Base-by-base conservation (phyloP, 2,888 invertebrate species). In the Tridacna gigas region DNA sequence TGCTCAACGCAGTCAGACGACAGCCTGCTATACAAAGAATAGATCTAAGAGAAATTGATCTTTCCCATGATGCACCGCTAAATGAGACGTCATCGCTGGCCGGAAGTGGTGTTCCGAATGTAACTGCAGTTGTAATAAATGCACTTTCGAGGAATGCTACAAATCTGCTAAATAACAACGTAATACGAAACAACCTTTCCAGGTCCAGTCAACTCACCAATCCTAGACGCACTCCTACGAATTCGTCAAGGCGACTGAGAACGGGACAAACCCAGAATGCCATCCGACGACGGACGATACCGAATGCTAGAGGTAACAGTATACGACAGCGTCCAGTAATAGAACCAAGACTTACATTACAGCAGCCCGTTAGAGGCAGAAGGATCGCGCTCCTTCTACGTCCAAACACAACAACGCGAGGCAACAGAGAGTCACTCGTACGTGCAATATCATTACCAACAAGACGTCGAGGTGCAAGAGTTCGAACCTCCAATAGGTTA, bases 1-100 rank as follows among this genome's bases (percentile, higher is more conserved):
- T 25, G 15, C 25, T 25, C 12, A 45, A 47, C 20, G 51, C 9
- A 18, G 51, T 51, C 22, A 71, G 51, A 18, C 45, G 71, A 25
- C 48, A 71, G 25, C 48, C 51, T 15, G 71, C 71, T 15, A 71
- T 71, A n/a, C 71, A 71, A 51, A 45, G 47, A 5, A 71, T 71
- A 51, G 71, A 71, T 51, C 22, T 71, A 26, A 71, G 71, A 15
- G 51, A 71, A 13, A 51, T 71, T 51, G 47, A 71, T 13, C 51
- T 71, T 18, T 37, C 67, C 45, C 28, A 67, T n/a, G 71, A 71
- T 22, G 15, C 71, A 12, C 22, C 22, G 51, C 71, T 20, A 26
- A 51, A 51, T 15, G n/a, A 22, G 0, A 47, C 22, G 4, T 22
- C 26, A 25, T 22, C 4, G 12, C n/a, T 22, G 18, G 15, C 25